Evolutionary conservation across 2,113 vertebrate species (phyloP).

Genomic region (Polyodon spathula): DNA sequence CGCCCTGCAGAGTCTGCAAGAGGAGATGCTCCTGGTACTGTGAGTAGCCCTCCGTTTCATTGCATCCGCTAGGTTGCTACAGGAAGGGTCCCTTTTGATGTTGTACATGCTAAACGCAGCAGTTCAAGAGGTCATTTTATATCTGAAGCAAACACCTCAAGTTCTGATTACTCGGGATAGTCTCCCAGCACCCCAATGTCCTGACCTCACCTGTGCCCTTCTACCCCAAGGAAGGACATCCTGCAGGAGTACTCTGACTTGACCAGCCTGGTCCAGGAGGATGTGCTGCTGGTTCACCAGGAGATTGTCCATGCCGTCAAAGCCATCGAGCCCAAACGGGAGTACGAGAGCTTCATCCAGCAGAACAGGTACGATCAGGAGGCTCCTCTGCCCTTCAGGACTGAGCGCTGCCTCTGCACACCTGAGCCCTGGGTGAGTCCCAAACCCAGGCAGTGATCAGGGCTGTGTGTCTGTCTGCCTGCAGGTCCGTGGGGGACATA

Average conservation of each 20-base stretch:
- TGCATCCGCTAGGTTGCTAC: too few species aligned
- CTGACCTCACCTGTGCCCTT: background rate
- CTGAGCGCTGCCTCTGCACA: background rate
- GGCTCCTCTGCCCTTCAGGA: background rate
- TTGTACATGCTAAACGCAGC: too few species aligned
- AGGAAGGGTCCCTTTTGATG: too few species aligned
- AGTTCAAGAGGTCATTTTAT: too few species aligned
- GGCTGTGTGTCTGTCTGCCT: conserved; percentile 1
- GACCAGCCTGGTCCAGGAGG: conserved; percentile 76
- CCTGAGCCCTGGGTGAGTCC: background rate
- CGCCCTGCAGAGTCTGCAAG: conserved; percentile 73
- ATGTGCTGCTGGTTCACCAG: conserved; percentile 65
- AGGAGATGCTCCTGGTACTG: conserved; percentile 81
- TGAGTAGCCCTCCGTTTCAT: conserved; percentile 63
- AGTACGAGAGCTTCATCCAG: conserved; percentile 76
- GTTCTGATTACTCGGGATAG: too few species aligned
- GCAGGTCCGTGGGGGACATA: conserved; percentile 58
- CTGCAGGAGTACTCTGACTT: conserved; percentile 80
- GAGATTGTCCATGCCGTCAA: conserved; percentile 63
- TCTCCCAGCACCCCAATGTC: background rate
- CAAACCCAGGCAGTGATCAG: background rate
- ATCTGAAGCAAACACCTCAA: too few species aligned
- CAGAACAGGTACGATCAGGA: conserved; percentile 62
- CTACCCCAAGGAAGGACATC: conserved; percentile 69
- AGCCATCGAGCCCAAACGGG: conserved; percentile 61